Conservation (phyloP, 92 coral and sea anemone genomes). For the Galaxea fascicularis region DNA sequence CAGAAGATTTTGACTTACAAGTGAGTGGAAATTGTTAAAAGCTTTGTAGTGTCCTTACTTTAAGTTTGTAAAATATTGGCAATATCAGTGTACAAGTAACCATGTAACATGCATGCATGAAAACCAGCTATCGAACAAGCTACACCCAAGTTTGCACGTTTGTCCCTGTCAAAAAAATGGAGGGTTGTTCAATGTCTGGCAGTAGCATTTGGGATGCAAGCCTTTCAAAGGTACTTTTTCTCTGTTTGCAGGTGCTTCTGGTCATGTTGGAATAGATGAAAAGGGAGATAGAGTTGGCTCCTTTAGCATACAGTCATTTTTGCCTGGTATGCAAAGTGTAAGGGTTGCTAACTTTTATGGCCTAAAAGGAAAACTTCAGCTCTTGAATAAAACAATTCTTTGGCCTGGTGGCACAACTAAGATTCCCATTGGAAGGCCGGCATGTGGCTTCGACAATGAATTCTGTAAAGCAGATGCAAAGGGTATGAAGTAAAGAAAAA, state of each 20-base stretch:
- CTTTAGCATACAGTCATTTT: constrained; percentile 47
- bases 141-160: too few relatives aligned
- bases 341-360: constrained; percentile 64
- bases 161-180: too few relatives aligned
- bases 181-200: too few relatives aligned
- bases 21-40: too few relatives aligned
- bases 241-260: constrained; percentile 63
- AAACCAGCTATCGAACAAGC: too few relatives aligned
- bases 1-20: too few relatives aligned
- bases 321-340: not conserved
- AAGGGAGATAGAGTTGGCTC: constrained; percentile 76
- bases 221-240: too few relatives aligned
- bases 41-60: too few relatives aligned
- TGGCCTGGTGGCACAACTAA: constrained; percentile 81
- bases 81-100: too few relatives aligned
- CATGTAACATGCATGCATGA: too few relatives aligned
- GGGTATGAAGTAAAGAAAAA: constrained; percentile 48
- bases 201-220: not conserved
- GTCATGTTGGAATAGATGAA: constrained; percentile 61
- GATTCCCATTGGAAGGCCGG: constrained; percentile 82
- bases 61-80: too few relatives aligned
- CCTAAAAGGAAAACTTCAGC: constrained; percentile 34
- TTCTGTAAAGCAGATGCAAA: constrained; percentile 49
- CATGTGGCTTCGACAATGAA: constrained; percentile 81
- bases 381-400: constrained; percentile 52